Conservation (phyloP, 2,113 vertebrate species). For the Prunella himalayana region DNA sequence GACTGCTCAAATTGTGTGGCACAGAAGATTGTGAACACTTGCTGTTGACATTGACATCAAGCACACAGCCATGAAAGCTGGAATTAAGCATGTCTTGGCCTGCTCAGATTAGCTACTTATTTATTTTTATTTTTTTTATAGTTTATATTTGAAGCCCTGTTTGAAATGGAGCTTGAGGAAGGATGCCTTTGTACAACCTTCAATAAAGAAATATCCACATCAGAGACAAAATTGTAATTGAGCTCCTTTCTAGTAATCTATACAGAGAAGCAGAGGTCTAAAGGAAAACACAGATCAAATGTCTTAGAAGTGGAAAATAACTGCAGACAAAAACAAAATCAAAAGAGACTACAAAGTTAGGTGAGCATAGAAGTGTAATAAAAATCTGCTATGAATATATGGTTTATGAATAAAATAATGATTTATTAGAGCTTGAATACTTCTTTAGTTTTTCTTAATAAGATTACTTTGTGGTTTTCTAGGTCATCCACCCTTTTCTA, state of each 20-base stretch:
- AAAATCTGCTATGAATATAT: neutral
- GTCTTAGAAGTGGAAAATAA: conserved; percentile 34
- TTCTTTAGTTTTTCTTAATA: neutral
- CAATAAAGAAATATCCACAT: conserved; percentile 31
- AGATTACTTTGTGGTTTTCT: neutral
- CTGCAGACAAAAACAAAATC: conserved; percentile 1
- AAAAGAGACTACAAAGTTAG: conserved; percentile 5
- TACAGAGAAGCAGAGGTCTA: conserved; percentile 1
- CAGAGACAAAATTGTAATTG: conserved; percentile 41
- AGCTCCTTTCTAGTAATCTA: conserved; percentile 23
- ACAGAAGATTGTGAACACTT: neutral
- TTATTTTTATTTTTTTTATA: neutral
- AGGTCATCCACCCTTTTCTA: neutral
- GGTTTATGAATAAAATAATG: neutral
- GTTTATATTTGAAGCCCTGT: neutral
- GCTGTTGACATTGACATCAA: neutral
- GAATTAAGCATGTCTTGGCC: neutral
- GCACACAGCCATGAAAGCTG: neutral
- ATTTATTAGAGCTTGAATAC: neutral
- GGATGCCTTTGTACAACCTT: conserved; percentile 17
- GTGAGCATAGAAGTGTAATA: neutral
- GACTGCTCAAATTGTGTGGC: neutral
- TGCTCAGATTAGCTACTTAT: neutral
- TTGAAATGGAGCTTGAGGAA: conserved; percentile 9
- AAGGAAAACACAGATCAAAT: conserved; percentile 36